Base-by-base conservation (phyloP, 2,888 invertebrate genomes). In the Coecobrya sp. region DNA sequence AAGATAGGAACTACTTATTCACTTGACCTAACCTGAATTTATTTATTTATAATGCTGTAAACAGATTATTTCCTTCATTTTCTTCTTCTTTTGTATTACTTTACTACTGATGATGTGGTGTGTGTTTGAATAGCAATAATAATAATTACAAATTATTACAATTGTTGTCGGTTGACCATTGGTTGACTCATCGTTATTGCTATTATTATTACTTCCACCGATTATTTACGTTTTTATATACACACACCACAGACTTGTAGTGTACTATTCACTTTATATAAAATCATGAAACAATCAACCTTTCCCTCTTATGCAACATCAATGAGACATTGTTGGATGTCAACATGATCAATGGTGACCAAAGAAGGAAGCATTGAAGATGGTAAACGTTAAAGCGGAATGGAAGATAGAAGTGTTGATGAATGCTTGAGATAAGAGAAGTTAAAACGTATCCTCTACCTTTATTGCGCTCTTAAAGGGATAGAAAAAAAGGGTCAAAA, bases 1-100 rank as follows among this genome's bases (percentile, higher is more conserved):
- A 70, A 19, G 73, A 59, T 22, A 85, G 70, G 62, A 76, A 79
- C 62, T 76, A 22, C 49, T 65, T 25, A 8, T 27, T 81, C 68
- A 49, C 81, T 81, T 87, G 87, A 88, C 79, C 79, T 87, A 87
- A 87, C 87, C 87, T 68, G 88, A 88, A 88, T 88, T 88, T 88
- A 88, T 88, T 81, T 88, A 88, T 88, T 88, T 88, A 81, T 81
- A 81, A 88, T 81, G 81, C 68, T 68, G 81, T 88, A 88, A 88
- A 79, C 81, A 81, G 88, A 88, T 88, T 68, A 88, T 81, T 81
- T 88, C 79, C 68, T 49, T 76, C 87, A 22, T 86, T 62, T 62
- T 76, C 76, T 68, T 76, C 11, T 1, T 11, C 82, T 49, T 19
- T 45, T 59, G 16, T 62, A 42, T 87, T 76, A 52, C 87, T 55